Evolutionary conservation across 2,888 invertebrate genomes (phyloP), one percentile per base, ranked within the genome.

Genomic region (Monochamus alternatus): DNA sequence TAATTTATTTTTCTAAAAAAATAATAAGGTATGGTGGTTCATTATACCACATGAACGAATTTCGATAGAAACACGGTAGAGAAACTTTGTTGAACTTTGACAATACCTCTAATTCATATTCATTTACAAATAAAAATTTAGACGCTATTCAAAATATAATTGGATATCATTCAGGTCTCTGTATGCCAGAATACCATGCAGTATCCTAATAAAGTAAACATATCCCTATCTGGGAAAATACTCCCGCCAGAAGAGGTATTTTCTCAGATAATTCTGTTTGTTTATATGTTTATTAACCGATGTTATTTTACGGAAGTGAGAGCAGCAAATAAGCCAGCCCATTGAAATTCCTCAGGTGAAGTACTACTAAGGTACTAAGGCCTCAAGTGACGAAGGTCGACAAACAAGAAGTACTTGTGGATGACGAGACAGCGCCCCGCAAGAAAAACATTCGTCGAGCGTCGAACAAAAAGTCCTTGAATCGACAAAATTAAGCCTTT

Each of bases 261-360:
- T 64, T 31, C n/a, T 22, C 64, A 12, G 64, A 47, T 30, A 47
- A 47, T 38, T 64, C 47, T 31, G 10, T 55, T 43, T 60, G 60
- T 60, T 69, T 69, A 59, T 58, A 59, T 59, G 31, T 69, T 69
- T 59, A 69, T 31, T 60, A 32, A n/a, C 47, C 60, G 43, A 60
- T 60, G 69, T 62, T 62, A 69, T 69, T 69, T 62, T 62, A 62
- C 60, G 69, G 69, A 69, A 69, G 59, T 62, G 43, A 9, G 12
- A 12, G 55, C 68, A 59, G 44, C 59, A 69, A 69, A 55, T 47
- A 60, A 69, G 47, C 69, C 51, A 62, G 62, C 60, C 43, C 31
- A 66, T 66, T 69, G 44, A 69, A 60, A 69, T 69, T 60, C 69
- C 60, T 69, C 69, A 14, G 60, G 43, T 69, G 69, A 51, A 69